These are phyloP conservation scores for Anguilla marmorata DNA, from an alignment of 2,797 vertebrate species.

Conservation along the genomic window DNA sequence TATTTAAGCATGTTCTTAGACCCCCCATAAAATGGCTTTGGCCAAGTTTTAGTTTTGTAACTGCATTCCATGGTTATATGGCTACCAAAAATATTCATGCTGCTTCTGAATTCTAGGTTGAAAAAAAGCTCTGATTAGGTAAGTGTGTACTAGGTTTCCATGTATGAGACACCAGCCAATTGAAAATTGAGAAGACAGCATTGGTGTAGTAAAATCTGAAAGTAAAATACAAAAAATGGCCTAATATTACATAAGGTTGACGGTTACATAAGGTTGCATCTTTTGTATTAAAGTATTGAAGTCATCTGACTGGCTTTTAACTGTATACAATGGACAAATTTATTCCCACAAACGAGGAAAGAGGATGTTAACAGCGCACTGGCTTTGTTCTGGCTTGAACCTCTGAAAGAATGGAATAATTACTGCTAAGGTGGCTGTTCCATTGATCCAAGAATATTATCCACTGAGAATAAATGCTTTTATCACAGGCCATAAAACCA, in stretches of 20 bases:
- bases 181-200: neutral
- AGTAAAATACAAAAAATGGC: neutral
- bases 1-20: neutral
- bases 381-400: neutral
- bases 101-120: neutral
- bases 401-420: neutral
- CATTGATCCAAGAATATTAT: neutral
- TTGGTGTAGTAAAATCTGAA: neutral
- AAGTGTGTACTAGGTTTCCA: neutral
- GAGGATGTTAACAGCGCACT: neutral
- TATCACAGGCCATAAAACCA: neutral
- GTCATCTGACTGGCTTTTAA: neutral
- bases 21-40: neutral
- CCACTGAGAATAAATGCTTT: neutral
- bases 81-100: neutral
- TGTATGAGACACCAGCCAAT: neutral
- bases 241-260: neutral
- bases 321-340: neutral
- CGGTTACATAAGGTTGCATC: too few relatives aligned
- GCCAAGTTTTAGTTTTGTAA: neutral
- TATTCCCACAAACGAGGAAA: neutral
- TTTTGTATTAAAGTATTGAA: neutral
- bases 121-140: neutral
- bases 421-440: neutral
- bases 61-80: neutral